Evolutionary conservation across 2,888 invertebrate genomes (phyloP), one percentile per base, ranked within the genome.

Genomic region (Cephus nigrinus): DNA sequence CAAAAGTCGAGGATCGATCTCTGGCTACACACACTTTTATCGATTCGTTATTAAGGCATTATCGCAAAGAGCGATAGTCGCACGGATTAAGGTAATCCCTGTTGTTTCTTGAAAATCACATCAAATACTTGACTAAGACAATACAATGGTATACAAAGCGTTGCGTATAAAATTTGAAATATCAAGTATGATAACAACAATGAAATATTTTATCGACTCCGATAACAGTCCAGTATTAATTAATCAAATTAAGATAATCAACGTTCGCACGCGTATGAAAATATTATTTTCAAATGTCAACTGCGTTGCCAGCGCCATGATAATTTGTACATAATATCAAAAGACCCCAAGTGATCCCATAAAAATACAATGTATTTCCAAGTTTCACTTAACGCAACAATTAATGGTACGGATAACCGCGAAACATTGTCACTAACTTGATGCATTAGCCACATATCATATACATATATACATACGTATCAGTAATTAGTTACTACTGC

Each of bases 321-420:
- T 23, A 55, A 23, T 55, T 55, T 55, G 23, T 23, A 55, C 2
- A 55, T 55, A 55, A 36, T 15, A 23, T 55, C 40, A 15, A 9
- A 5, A 55, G 23, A 55, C 15, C 40, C 40, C 75, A 82, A 83
- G 78, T 79, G 76, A 79, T 75, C 81, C 85, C 83, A 86, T 85
- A 85, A 87, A 86, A 86, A 87, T 85, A 84, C 80, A 75, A 78
- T 80, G 81, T 84, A 85, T 86, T 86, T 87, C 84, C 84, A 85
- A 84, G 80, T 80, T 81, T 80, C 40, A 1, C 83, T 86, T 87
- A 86, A 83, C 85, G 85, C 86, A 86, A 87, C 82, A 77, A 76
- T 78, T 80, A 79, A 77, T 82, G 84, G 85, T 86, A 87, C 85
- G 80, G 87, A 86, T 87, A 87, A 84, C 82, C 82, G 81, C 40